These are phyloP conservation scores for Labeo calbasu DNA, from an alignment of 2,797 vertebrate species.

Conservation along the genomic window DNA sequence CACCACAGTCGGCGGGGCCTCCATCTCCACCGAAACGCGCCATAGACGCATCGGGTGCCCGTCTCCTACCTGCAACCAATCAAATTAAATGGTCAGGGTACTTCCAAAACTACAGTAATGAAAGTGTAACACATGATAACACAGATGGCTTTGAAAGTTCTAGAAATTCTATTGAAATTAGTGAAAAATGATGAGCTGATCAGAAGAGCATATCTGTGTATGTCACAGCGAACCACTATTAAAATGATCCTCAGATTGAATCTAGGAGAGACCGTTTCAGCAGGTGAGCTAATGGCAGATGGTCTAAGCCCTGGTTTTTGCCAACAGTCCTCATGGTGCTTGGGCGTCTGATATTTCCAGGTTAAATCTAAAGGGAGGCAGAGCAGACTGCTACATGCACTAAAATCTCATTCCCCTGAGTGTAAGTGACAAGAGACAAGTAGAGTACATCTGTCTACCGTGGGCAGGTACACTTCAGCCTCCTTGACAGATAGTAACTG, in stretches of 20 bases:
- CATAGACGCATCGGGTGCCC: conserved; percentile 82
- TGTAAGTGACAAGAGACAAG: conserved; percentile 7
- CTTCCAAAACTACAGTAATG: neutral
- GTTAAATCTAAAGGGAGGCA: conserved; percentile 7
- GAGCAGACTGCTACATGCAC: neutral
- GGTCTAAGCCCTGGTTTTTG: conserved; percentile 5
- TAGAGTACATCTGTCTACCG: neutral
- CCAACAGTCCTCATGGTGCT: neutral
- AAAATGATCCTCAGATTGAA: neutral
- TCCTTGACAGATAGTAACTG: neutral
- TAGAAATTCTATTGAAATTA: neutral
- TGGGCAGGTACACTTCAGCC: neutral
- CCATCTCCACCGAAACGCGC: conserved; percentile 80
- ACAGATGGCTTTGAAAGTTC: neutral
- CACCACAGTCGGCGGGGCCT: conserved; percentile 76
- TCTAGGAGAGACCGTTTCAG: neutral
- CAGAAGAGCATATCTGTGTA: neutral
- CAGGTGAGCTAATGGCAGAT: neutral
- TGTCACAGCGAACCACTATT: neutral
- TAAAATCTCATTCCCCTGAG: conserved; percentile 7
- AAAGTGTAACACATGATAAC: neutral
- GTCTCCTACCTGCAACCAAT: conserved; percentile 75
- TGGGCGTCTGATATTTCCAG: conserved; percentile 12
- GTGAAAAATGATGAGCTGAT: neutral
- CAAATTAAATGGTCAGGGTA: neutral